Percentiles rank a stretch among this genome's conserved stretches.
phyloP scores from a whole-genome alignment of 1,140 invertebrate species.

The Vollenhovia emeryi region DNA sequence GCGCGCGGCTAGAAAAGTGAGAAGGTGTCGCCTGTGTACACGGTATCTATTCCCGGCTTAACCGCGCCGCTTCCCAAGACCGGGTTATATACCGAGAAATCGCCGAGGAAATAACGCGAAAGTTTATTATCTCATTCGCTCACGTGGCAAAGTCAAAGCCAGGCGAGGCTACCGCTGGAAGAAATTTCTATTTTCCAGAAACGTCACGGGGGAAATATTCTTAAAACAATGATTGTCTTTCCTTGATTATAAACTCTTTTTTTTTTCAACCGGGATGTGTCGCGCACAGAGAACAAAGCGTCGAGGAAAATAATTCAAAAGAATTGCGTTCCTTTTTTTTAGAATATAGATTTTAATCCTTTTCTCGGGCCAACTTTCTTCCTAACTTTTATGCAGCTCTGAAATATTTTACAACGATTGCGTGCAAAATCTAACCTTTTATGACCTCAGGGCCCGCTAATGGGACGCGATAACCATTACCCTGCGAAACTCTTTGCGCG shows the following conservation, averaged over 20 bases:
- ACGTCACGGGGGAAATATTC: background rate
- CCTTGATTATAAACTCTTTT: background rate
- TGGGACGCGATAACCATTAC: background rate
- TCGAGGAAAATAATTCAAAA: background rate
- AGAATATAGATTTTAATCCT: background rate
- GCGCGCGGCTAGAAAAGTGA: conserved; percentile 33
- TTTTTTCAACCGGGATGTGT: background rate
- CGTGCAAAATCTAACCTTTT: background rate
- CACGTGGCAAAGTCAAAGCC: background rate
- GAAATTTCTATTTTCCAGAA: background rate
- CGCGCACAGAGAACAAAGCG: background rate
- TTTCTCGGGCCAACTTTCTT: background rate
- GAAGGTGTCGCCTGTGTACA: conserved; percentile 29
- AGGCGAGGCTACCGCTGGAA: background rate
- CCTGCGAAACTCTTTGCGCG: background rate
- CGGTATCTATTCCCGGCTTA: conserved; percentile 28
- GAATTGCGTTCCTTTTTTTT: background rate
- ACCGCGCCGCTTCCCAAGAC: background rate
- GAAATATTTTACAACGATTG: background rate
- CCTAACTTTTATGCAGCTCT: background rate
- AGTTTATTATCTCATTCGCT: background rate
- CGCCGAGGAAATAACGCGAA: background rate
- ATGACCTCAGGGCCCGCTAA: background rate
- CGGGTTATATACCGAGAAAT: background rate
- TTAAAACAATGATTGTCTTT: background rate